Evolutionary conservation across 2,797 vertebrate species (phyloP).

Genomic region (Caiman crocodilus): DNA sequence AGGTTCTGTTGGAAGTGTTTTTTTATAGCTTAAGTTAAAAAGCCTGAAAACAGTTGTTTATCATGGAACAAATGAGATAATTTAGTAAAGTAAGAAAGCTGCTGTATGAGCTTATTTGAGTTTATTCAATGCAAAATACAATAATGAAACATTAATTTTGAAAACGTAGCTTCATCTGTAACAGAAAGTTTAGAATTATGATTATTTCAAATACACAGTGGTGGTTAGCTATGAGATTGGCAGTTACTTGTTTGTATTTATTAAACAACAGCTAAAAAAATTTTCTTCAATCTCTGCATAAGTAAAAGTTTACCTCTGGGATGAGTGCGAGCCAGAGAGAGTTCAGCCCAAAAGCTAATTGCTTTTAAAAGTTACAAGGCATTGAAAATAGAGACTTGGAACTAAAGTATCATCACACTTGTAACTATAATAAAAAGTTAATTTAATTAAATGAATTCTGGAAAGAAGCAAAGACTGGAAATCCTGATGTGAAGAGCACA

Average conservation of each 20-base stretch:
- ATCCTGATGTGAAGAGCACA: slow-evolving; percentile 15
- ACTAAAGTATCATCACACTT: slow-evolving; percentile 1
- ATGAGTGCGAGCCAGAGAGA: background rate
- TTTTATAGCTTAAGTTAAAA: background rate
- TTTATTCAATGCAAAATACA: background rate
- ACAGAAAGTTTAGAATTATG: background rate
- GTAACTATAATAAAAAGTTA: slow-evolving; percentile 22
- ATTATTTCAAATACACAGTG: background rate
- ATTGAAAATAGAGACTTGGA: slow-evolving; percentile 4
- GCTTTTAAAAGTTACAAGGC: slow-evolving; percentile 3
- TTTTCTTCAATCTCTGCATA: background rate
- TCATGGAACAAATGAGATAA: background rate
- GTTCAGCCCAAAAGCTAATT: background rate
- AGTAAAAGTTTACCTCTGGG: background rate
- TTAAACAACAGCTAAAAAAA: background rate
- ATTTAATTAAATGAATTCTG: slow-evolving; percentile 43
- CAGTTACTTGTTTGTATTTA: background rate
- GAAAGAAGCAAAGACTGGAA: slow-evolving; percentile 31
- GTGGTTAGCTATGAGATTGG: background rate
- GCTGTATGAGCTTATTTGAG: background rate
- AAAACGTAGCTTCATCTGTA: background rate
- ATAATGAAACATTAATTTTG: background rate
- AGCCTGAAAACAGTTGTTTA: background rate
- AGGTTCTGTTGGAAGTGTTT: background rate
- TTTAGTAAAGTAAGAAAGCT: background rate